These are phyloP conservation scores for Netelia inedita DNA, from an alignment of 2,888 invertebrate genomes.

Conservation along the genomic window DNA sequence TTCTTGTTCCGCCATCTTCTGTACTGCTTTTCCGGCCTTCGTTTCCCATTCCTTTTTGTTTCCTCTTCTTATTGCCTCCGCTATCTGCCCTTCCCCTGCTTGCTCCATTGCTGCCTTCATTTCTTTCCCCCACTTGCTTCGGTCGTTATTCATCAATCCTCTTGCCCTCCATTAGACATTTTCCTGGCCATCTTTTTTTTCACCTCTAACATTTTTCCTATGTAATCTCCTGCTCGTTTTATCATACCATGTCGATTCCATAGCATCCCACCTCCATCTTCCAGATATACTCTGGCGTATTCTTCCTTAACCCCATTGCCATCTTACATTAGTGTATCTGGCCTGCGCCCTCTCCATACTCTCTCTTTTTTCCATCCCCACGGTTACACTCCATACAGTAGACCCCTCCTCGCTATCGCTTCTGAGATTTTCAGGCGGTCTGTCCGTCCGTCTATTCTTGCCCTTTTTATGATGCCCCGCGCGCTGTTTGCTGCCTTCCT, in stretches of 20 bases:
- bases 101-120: no score
- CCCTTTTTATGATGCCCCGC: constrained; percentile 58
- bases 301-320: constrained; percentile 17
- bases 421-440: constrained; percentile 50
- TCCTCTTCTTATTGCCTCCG: not conserved
- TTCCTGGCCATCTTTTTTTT: not conserved
- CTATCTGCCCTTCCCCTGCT: not conserved
- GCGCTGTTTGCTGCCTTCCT: constrained; percentile 10
- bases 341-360: constrained; percentile 26
- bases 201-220: not conserved
- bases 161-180: not conserved
- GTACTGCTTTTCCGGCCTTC: not conserved
- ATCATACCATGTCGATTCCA: not conserved
- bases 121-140: not conserved
- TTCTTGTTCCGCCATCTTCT: constrained; percentile 11
- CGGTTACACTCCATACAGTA: constrained; percentile 62
- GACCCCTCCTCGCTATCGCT: constrained; percentile 31
- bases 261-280: constrained; percentile 11
- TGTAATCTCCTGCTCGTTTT: not conserved
- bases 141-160: not conserved
- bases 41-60: not conserved
- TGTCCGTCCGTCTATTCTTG: constrained; percentile 27
- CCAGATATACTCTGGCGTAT: constrained; percentile 43
- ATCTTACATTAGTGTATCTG: constrained; percentile 24
- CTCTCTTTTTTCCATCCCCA: constrained; percentile 58